Evolutionary conservation across 2,888 invertebrate genomes (phyloP).

Genomic region (Neocrepidodera transversa): DNA sequence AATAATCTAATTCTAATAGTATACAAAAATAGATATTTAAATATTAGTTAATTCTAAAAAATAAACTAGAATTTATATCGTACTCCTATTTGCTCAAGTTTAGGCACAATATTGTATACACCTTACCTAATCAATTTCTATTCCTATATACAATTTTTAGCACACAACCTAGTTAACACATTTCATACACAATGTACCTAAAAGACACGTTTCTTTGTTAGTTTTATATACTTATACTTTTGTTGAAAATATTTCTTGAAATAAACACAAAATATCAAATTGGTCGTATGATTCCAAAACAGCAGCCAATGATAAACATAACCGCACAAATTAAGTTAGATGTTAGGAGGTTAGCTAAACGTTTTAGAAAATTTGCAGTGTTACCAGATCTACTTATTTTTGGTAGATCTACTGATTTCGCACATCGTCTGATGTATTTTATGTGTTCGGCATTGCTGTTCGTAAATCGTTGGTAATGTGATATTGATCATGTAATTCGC

Average conservation of each 20-base stretch:
- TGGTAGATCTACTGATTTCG: no score
- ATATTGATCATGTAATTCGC: no score
- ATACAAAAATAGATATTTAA: not conserved
- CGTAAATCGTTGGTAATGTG: no score
- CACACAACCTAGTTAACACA: constrained; percentile 18
- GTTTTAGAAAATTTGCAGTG: no score
- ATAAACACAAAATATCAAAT: constrained; percentile 8
- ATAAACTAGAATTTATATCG: constrained; percentile 9
- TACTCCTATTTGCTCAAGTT: constrained; percentile 37
- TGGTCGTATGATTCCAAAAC: not conserved
- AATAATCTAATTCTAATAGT: no score
- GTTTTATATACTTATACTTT: constrained; percentile 23
- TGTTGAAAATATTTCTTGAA: constrained; percentile 21
- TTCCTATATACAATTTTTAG: constrained; percentile 29
- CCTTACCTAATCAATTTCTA: constrained; percentile 28
- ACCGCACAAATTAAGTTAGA: no score
- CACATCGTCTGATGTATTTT: no score
- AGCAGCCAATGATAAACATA: no score
- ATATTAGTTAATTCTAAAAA: not conserved
- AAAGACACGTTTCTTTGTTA: constrained; percentile 12
- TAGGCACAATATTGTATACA: constrained; percentile 36
- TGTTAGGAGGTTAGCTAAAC: no score
- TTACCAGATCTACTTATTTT: no score
- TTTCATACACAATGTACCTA: constrained; percentile 5
- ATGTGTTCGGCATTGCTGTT: no score